Evolutionary conservation across 2,888 invertebrate species (phyloP).

Genomic region (Dolichomitus sp.): DNA sequence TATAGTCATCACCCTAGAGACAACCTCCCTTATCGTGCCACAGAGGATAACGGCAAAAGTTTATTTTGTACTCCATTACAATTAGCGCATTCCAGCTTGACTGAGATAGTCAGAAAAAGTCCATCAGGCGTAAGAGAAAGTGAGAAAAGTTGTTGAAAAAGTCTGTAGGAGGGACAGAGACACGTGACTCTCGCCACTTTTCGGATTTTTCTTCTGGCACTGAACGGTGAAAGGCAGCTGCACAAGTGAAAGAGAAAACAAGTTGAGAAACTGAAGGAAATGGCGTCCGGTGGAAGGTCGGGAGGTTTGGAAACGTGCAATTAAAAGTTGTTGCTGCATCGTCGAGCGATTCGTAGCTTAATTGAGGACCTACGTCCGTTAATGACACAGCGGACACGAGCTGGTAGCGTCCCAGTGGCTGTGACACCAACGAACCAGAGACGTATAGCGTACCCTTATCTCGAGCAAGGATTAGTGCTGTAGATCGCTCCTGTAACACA

Average conservation of each 20-base stretch:
- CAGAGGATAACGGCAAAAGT: conserved; percentile 31
- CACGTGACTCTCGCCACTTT: background rate
- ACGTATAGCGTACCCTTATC: conserved; percentile 26
- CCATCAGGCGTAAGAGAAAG: background rate
- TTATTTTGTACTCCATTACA: conserved; percentile 52
- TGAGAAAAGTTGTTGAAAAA: background rate
- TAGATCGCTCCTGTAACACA: conserved; percentile 26
- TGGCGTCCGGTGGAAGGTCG: background rate
- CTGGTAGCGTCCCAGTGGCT: background rate
- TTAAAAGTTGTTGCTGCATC: conserved; percentile 77
- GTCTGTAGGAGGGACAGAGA: background rate
- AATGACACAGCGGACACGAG: conserved; percentile 7
- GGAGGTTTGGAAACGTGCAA: conserved; percentile 75
- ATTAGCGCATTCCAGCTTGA: conserved; percentile 43
- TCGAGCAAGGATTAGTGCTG: conserved; percentile 39
- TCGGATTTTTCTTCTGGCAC: background rate
- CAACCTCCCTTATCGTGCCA: background rate
- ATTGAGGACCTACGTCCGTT: conserved; percentile 19
- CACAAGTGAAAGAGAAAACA: background rate
- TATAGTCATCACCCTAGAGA: background rate
- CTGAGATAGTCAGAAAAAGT: background rate
- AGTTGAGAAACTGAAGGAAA: background rate
- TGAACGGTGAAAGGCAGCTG: background rate
- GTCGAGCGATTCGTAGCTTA: conserved; percentile 26
- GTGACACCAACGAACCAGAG: conserved; percentile 8